Percentiles rank a stretch among this genome's conserved stretches.
phyloP scores from a whole-genome alignment of 2,797 vertebrate species.

The Diplodus puntazzo region DNA sequence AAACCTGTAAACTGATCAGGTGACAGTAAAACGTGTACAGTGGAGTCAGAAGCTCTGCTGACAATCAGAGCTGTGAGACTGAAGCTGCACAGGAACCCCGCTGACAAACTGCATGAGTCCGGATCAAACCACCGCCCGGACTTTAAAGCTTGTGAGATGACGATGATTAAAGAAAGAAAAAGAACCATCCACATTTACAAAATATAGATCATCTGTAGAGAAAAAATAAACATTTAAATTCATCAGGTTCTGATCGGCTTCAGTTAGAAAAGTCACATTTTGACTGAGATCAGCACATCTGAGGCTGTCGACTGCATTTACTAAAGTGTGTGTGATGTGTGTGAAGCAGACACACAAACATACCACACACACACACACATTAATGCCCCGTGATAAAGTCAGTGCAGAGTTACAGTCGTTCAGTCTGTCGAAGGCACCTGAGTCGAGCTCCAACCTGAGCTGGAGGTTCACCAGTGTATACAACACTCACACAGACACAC shows the following conservation, averaged over 20 bases:
- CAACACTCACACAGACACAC: slow-evolving; percentile 3
- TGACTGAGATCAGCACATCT: background rate
- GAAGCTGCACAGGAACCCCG: background rate
- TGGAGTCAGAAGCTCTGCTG: too few species aligned
- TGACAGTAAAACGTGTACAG: too few species aligned
- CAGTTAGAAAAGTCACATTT: slow-evolving; percentile 24
- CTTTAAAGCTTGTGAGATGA: slow-evolving; percentile 9
- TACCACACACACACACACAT: background rate
- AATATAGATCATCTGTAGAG: slow-evolving; percentile 54
- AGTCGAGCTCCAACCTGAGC: slow-evolving; percentile 57
- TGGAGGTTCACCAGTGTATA: slow-evolving; percentile 62
- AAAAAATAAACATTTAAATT: slow-evolving; percentile 48
- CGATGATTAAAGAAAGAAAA: background rate
- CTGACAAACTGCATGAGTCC: background rate
- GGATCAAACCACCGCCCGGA: background rate
- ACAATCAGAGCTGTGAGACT: background rate
- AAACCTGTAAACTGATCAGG: too few species aligned
- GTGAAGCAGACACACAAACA: slow-evolving; percentile 1
- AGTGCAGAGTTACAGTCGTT: slow-evolving; percentile 61
- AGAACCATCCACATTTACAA: slow-evolving; percentile 13
- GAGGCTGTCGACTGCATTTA: background rate
- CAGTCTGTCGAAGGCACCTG: slow-evolving; percentile 72
- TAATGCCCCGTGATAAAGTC: slow-evolving; percentile 50
- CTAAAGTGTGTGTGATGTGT: background rate
- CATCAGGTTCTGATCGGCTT: slow-evolving; percentile 12